phyloP scores from a whole-genome alignment of 2,113 vertebrate species.

The Porphyrio hochstetteri region DNA sequence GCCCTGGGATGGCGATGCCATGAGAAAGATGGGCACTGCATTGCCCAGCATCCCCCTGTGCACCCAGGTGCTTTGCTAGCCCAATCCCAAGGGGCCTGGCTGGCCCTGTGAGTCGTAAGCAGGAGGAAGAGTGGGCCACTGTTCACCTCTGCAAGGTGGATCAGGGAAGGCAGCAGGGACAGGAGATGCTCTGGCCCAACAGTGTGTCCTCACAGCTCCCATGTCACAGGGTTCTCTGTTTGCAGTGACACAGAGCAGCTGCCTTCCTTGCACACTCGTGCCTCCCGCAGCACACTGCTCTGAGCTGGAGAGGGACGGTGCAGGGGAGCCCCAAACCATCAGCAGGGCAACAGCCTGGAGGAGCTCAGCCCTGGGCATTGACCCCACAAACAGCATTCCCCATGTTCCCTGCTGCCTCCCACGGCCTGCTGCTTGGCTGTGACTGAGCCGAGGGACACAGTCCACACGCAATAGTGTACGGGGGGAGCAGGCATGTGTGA shows the following conservation, averaged over 20 bases:
- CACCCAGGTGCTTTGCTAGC: background rate
- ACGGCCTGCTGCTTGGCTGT: background rate
- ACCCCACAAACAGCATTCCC: fast-evolving
- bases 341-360: background rate
- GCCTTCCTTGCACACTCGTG: fast-evolving
- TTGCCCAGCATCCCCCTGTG: background rate
- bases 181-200: background rate
- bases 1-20: fast-evolving
- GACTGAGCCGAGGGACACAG: background rate
- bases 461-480: fast-evolving
- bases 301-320: background rate
- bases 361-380: background rate
- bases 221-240: fast-evolving
- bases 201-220: background rate
- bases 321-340: fast-evolving
- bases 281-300: background rate
- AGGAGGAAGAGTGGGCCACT: background rate
- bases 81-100: background rate
- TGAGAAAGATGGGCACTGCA: background rate
- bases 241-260: background rate
- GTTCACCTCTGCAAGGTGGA: background rate
- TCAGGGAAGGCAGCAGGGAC: background rate
- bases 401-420: background rate
- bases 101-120: background rate
- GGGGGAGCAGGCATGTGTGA: background rate